These are phyloP conservation scores for Cariama cristata DNA, from an alignment of 2,113 vertebrate genomes.

Conservation along the genomic window DNA sequence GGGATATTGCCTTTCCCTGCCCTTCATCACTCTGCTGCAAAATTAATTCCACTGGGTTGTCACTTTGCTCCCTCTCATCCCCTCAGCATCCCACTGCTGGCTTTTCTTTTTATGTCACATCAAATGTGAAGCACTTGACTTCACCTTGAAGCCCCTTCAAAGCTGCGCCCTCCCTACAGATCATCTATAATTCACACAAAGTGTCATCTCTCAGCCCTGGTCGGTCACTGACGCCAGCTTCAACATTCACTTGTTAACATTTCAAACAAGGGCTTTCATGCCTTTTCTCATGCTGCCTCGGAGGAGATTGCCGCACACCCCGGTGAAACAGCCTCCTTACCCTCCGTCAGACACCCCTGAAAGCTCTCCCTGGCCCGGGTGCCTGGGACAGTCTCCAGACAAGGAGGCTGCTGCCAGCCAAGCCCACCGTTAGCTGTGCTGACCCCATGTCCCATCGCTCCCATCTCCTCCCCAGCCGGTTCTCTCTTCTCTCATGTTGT, in stretches of 20 bases:
- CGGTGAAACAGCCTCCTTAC: background rate
- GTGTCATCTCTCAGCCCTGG: constrained; percentile 2
- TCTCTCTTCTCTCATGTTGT: background rate
- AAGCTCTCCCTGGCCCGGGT: background rate
- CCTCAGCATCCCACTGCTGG: background rate
- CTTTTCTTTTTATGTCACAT: background rate
- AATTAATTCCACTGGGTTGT: background rate
- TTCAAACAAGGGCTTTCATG: constrained; percentile 20
- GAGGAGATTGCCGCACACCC: background rate
- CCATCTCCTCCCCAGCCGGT: background rate
- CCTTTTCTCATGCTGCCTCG: background rate
- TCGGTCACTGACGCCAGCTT: constrained; percentile 16
- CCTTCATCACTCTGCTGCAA: background rate
- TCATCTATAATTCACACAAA: constrained; percentile 32
- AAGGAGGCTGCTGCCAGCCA: background rate
- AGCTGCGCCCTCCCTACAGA: constrained; percentile 8
- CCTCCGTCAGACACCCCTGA: background rate
- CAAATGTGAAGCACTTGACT: constrained; percentile 19
- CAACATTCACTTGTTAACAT: background rate
- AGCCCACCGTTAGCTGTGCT: background rate
- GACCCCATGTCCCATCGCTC: background rate
- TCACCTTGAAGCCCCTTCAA: constrained; percentile 42
- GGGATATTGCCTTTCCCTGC: background rate
- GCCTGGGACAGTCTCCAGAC: background rate
- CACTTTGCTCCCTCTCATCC: background rate